Conservation (phyloP, 2,113 vertebrate species). For the Chamaetylas fuelleborni region DNA sequence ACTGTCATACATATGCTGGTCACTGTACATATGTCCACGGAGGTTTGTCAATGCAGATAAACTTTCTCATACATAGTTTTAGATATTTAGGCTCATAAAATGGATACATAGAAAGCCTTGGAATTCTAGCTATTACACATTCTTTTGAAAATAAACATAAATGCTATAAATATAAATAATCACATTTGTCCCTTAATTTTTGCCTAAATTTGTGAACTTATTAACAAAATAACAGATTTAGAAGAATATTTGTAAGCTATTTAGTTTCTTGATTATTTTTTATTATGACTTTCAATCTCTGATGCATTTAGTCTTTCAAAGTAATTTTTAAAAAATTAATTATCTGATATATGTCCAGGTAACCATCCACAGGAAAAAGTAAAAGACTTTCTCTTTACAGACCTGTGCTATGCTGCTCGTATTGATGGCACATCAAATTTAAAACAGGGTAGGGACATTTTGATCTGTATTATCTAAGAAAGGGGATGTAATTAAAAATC, state of each 20-base stretch:
- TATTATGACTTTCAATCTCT: background rate
- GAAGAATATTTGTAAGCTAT: background rate
- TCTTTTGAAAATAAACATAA: background rate
- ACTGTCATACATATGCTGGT: background rate
- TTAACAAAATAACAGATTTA: background rate
- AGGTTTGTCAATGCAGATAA: background rate
- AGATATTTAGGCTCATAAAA: background rate
- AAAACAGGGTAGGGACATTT: background rate
- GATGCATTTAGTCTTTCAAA: background rate
- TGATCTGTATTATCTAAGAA: background rate
- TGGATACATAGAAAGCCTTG: background rate
- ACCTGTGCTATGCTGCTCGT: background rate
- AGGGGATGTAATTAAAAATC: background rate
- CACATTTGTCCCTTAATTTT: background rate
- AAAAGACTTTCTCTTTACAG: background rate
- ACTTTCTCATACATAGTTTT: background rate
- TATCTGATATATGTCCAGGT: background rate
- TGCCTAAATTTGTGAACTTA: background rate
- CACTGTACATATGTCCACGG: rapidly evolving
- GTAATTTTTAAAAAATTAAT: background rate
- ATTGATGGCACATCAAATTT: background rate
- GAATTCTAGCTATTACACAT: background rate
- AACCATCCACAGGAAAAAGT: background rate
- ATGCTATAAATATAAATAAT: background rate
- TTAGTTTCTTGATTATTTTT: background rate